These are phyloP conservation scores for Sebastes vulpes DNA, from an alignment of 2,797 vertebrate genomes.

Conservation along the genomic window DNA sequence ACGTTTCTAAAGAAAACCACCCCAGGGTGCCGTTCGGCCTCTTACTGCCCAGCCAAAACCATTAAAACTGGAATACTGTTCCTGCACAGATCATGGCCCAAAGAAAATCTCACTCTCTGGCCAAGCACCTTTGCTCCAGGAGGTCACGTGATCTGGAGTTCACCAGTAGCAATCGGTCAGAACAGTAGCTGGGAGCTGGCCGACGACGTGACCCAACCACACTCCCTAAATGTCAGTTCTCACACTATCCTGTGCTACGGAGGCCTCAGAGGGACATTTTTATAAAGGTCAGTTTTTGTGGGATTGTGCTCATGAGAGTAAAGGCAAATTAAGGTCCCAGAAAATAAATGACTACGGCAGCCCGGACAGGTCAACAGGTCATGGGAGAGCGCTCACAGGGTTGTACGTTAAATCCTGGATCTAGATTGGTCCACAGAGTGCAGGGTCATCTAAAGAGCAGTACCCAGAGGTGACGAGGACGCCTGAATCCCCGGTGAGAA, in stretches of 20 bases:
- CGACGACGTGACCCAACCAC: not conserved
- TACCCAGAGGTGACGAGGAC: not conserved
- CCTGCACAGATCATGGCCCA: not conserved
- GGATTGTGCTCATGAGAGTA: constrained; percentile 4
- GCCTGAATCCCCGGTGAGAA: not conserved
- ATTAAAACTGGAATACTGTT: not conserved
- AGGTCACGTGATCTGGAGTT: constrained; percentile 6
- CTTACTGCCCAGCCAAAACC: not conserved
- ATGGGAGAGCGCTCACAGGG: not conserved
- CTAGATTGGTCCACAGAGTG: not conserved
- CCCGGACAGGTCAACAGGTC: not conserved
- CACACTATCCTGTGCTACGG: constrained; percentile 37
- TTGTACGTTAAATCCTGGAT: not conserved
- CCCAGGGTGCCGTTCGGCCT: not conserved
- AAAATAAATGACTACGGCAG: constrained; percentile 1
- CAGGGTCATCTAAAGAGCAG: not conserved
- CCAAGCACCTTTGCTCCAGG: not conserved
- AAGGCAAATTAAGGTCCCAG: not conserved
- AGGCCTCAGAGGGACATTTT: constrained; percentile 41
- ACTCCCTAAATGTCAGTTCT: constrained; percentile 61
- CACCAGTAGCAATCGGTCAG: not conserved
- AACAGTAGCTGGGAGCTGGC: constrained; percentile 17
- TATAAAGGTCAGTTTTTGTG: constrained; percentile 48
- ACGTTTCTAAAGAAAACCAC: not conserved
- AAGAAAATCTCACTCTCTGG: not conserved